Conservation (phyloP, 1,140 invertebrate species). For the Sycophaga agraensis region DNA sequence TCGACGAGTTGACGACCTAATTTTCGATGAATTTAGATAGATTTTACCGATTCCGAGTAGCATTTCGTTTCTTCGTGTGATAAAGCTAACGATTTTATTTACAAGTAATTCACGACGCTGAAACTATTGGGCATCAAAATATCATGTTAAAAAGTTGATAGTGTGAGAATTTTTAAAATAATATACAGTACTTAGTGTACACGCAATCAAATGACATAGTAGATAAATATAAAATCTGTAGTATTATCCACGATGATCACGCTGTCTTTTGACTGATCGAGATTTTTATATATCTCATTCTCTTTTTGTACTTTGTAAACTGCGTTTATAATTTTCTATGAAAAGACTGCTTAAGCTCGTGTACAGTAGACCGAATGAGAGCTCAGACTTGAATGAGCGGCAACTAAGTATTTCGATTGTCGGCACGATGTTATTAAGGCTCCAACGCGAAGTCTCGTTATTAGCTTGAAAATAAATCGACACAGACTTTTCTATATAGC, state of each 20-base stretch:
- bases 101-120: background rate
- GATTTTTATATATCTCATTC: constrained; percentile 47
- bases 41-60: background rate
- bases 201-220: no score
- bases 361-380: constrained; percentile 35
- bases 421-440: constrained; percentile 5
- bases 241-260: constrained; percentile 9
- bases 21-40: constrained; percentile 4
- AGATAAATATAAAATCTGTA: constrained; percentile 24
- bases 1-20: constrained; percentile 21
- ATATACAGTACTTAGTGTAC: no score
- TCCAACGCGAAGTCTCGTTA: no score
- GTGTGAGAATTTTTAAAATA: background rate
- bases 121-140: background rate
- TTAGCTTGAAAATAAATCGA: no score
- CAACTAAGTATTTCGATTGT: constrained; percentile 19
- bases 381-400: constrained; percentile 3
- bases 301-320: constrained; percentile 41
- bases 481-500: no score
- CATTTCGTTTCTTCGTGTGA: constrained; percentile 13
- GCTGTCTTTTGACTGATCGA: constrained; percentile 19
- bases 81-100: no score
- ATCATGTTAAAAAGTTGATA: background rate
- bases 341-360: constrained; percentile 40
- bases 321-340: constrained; percentile 52